Conservation (phyloP, 2,113 vertebrate genomes). For the Urocitellus parryii region DNA sequence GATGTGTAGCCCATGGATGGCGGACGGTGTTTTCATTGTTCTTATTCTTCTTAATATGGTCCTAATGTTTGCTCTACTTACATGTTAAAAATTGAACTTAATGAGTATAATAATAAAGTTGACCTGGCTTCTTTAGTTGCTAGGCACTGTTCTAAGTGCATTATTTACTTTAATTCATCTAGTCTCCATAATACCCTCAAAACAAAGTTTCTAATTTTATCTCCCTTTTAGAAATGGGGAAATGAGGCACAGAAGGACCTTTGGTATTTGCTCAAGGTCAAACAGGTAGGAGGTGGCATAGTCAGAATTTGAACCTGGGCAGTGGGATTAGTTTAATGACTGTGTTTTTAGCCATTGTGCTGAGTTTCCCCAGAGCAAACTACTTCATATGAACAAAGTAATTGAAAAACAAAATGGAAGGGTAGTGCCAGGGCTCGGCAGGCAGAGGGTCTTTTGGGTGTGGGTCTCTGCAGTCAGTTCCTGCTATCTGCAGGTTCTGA, state of each 20-base stretch:
- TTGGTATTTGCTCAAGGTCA: not conserved
- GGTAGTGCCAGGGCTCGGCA: not conserved
- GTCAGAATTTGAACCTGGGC: not conserved
- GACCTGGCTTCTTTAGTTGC: not conserved
- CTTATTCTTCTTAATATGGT: not conserved
- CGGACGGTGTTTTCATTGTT: not conserved
- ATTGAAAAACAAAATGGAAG: not conserved
- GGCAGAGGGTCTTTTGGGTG: not conserved
- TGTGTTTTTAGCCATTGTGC: not conserved
- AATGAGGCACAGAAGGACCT: too few species aligned
- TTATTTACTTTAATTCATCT: not conserved
- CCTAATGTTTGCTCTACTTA: not conserved
- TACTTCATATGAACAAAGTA: not conserved
- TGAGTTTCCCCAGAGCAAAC: not conserved
- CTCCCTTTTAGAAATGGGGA: not conserved
- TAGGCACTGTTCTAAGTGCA: not conserved
- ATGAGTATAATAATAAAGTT: not conserved
- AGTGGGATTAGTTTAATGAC: not conserved
- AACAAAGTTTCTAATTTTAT: not conserved
- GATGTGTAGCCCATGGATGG: not conserved
- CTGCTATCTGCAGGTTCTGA: not conserved
- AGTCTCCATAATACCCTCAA: not conserved
- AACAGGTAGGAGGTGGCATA: not conserved
- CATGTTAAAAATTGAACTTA: not conserved
- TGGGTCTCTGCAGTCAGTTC: not conserved